Base-by-base conservation (phyloP, 2,888 invertebrate genomes). In the Synergus laeviventris region DNA sequence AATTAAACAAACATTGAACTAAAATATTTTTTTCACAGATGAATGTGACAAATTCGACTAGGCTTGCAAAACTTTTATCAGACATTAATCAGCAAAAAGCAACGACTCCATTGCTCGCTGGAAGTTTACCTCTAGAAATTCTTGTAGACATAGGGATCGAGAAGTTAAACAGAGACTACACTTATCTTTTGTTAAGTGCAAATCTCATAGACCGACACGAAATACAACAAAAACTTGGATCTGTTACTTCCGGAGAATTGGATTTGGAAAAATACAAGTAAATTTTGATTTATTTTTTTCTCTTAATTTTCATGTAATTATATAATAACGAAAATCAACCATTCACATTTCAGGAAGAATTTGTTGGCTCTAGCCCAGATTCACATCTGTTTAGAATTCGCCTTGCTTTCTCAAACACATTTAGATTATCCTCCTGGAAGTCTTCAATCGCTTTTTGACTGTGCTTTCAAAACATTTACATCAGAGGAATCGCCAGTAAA, bases 71-170 rank as follows among this genome's bases (percentile, higher is more conserved):
- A 76, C 12, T 78, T 2, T 54, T 77, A 38, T 64, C 77, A 42
- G 74, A 49, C 12, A 36, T 73, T 3, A 66, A 56, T 9, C 59
- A 74, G 39, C 64, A 78, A 61, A 76, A 66, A n/a, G 64, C 64
- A 24, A n/a, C 73, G 8, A 75, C 85, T 24, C 83, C 86, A 45
- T 82, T 85, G 66, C 76, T 88, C 16, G 79, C 80, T n/a, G 86
- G 84, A 74, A 84, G 84, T 81, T 78, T 87, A 60, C 86, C 88
- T 1, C 81, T 90, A 74, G 88, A 90, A 81, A 81, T 87, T 61
- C 76, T 87, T 1, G 80, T 89, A 36, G 88, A 90, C 61, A 85
- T 87, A 76, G 89, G 89, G 74, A 81, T 89, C 38, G 84, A 88
- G 73, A 90, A 90, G 80, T 80, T 90, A 54, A 82, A 74, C 14